Evolutionary conservation across 2,113 vertebrate species (phyloP).

Genomic region (Sylvilagus bachmani): DNA sequence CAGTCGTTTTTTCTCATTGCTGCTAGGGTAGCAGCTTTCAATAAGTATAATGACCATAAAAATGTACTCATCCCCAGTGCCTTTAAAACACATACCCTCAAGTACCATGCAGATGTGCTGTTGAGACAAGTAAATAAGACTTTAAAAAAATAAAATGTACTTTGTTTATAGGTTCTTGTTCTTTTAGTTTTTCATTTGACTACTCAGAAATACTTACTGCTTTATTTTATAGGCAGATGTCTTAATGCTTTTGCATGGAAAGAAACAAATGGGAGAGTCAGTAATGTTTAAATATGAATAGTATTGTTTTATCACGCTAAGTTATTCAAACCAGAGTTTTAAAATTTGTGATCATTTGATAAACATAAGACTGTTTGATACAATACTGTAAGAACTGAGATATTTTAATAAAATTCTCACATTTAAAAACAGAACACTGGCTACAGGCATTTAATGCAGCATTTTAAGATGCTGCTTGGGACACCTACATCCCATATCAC

Average conservation of each 20-base stretch:
- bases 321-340: slow-evolving; percentile 3
- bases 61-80: background rate
- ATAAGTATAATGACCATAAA: background rate
- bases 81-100: background rate
- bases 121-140: background rate
- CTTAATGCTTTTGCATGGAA: background rate
- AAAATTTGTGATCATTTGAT: background rate
- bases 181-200: slow-evolving; percentile 12
- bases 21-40: background rate
- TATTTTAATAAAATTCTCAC: background rate
- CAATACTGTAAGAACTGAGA: background rate
- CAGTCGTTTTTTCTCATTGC: background rate
- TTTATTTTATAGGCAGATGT: background rate
- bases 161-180: background rate
- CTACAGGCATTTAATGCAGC: no score
- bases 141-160: background rate
- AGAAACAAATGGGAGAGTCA: background rate
- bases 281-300: background rate
- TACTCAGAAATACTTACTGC: background rate
- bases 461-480: no score
- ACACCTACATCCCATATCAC: background rate
- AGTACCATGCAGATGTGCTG: background rate
- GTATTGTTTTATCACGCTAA: background rate
- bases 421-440: background rate
- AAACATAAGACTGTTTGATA: background rate